phyloP scores from a whole-genome alignment of 2,113 vertebrate genomes.

The human region GRCh38 chr18:78997001-78997500 shows the following conservation, averaged over 20 bases:
- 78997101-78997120: conserved; percentile 99
- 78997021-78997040: conserved; percentile 96
- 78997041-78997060: conserved; percentile 99
- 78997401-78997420: conserved; percentile 82
- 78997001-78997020: conserved; percentile 99
- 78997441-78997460: conserved; percentile 92
- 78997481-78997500: conserved; percentile 88
- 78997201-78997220: conserved; percentile 90
- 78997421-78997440: conserved; percentile 85
- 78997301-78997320: conserved; percentile 99
- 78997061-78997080: conserved; percentile 97
- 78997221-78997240: conserved; percentile 91
- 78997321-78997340: conserved; percentile 79
- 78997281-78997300: conserved; percentile 98
- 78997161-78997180: conserved; percentile 92
- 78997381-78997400: conserved; percentile 78
- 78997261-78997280: conserved; percentile 92
- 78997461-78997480: conserved; percentile 92
- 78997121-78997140: conserved; percentile 96
- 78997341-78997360: conserved; percentile 88
- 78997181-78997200: conserved; percentile 91
- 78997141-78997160: conserved; percentile 95
- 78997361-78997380: conserved; percentile 74
- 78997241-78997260: conserved; percentile 92
- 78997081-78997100: conserved; percentile 99